Evolutionary conservation across 2,113 vertebrate genomes (phyloP).

Genomic region (Pica pica): DNA sequence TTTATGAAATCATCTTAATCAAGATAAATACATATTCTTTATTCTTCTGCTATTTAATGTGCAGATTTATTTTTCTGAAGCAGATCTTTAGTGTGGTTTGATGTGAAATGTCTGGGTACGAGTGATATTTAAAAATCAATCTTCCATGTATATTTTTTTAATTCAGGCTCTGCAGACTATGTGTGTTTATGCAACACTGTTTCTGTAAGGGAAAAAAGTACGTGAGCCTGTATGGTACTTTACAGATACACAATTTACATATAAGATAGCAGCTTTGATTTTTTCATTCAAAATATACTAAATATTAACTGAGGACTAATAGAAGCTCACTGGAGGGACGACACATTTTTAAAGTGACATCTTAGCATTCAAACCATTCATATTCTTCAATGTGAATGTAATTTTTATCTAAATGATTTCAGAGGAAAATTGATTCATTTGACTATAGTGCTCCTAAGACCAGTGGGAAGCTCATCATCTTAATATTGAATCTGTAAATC

Average conservation of each 20-base stretch:
- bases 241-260: not conserved
- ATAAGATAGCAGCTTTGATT: not conserved
- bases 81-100: not conserved
- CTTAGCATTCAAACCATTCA: conserved; percentile 71
- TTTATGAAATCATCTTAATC: conserved; percentile 51
- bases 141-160: not conserved
- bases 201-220: not conserved
- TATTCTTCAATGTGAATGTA: conserved; percentile 69
- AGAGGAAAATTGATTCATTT: conserved; percentile 76
- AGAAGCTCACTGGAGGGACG: conserved; percentile 38
- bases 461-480: conserved; percentile 77
- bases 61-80: conserved; percentile 33
- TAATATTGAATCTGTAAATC: conserved; percentile 80
- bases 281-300: conserved; percentile 53
- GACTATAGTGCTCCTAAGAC: conserved; percentile 75
- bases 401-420: conserved; percentile 77
- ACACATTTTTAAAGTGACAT: conserved; percentile 67
- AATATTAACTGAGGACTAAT: conserved; percentile 62
- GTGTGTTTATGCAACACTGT: not conserved
- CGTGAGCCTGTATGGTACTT: not conserved
- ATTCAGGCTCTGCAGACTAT: not conserved
- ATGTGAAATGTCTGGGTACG: not conserved
- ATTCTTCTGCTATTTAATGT: conserved; percentile 36
- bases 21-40: conserved; percentile 52
- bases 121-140: conserved; percentile 19